A percentile compares a stretch with the other conserved stretches of the same genome.
phyloP scores from a whole-genome alignment of 1,140 invertebrate genomes.

The Palaemon carinicauda region DNA sequence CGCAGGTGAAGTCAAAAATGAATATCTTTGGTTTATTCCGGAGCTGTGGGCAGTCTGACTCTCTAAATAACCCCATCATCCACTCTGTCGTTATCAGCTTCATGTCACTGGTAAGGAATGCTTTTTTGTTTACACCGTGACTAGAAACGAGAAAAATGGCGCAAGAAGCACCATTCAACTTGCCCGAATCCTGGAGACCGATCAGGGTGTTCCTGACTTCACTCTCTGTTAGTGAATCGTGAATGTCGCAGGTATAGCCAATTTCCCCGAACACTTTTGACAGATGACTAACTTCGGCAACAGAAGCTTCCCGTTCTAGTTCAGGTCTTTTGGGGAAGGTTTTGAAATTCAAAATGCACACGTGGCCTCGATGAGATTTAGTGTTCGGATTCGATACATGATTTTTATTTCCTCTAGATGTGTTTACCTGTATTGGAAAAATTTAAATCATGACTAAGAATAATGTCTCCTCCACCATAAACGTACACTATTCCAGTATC shows the following conservation, averaged over 20 bases:
- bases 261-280: constrained; percentile 17
- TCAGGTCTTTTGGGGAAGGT: constrained; percentile 20
- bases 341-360: constrained; percentile 25
- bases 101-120: neutral
- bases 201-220: constrained; percentile 14
- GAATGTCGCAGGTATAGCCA: constrained; percentile 27
- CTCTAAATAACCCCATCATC: neutral
- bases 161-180: neutral
- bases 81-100: neutral
- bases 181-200: neutral
- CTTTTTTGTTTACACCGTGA: neutral
- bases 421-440: neutral
- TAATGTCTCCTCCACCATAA: too few species aligned
- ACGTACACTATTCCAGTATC: too few species aligned
- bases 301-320: neutral
- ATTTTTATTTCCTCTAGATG: neutral
- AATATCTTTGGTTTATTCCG: neutral
- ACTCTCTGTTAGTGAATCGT: neutral
- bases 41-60: neutral
- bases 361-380: constrained; percentile 3
- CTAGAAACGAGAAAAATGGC: constrained; percentile 10
- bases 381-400: neutral
- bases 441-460: neutral
- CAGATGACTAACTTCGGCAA: neutral
- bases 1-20: neutral